These are phyloP conservation scores for Drosophila rubida DNA, from an alignment of 2,888 invertebrate species.

Conservation along the genomic window DNA sequence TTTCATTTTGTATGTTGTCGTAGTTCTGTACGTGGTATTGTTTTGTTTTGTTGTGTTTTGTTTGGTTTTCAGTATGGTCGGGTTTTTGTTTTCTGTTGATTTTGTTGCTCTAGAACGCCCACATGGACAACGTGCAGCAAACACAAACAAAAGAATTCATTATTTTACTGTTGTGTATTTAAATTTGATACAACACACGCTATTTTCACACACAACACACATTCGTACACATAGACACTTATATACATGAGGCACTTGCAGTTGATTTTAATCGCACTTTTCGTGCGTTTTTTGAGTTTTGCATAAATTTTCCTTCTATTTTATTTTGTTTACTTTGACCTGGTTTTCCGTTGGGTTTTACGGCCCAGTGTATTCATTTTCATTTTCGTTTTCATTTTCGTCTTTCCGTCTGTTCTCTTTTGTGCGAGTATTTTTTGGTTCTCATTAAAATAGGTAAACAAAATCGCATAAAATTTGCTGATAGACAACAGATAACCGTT, in stretches of 20 bases:
- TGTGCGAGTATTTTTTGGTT: slow-evolving; percentile 67
- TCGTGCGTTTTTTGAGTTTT: slow-evolving; percentile 76
- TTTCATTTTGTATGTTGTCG: slow-evolving; percentile 10
- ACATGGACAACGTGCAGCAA: slow-evolving; percentile 37
- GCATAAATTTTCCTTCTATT: slow-evolving; percentile 74
- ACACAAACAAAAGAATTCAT: slow-evolving; percentile 79
- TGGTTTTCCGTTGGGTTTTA: slow-evolving; percentile 68
- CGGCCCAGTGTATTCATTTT: slow-evolving; percentile 41
- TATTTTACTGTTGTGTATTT: slow-evolving; percentile 77
- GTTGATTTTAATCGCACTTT: slow-evolving; percentile 67
- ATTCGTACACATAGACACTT: slow-evolving; percentile 18
- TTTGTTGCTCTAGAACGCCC: slow-evolving; percentile 36
- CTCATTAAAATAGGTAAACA: slow-evolving; percentile 79
- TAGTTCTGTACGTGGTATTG: not conserved
- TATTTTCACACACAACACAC: slow-evolving; percentile 62
- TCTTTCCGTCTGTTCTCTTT: slow-evolving; percentile 36
- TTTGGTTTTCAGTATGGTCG: slow-evolving; percentile 20
- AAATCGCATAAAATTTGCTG: slow-evolving; percentile 79
- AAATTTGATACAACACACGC: slow-evolving; percentile 79
- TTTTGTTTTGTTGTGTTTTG: slow-evolving; percentile 5
- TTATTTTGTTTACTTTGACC: slow-evolving; percentile 80
- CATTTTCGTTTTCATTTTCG: slow-evolving; percentile 29
- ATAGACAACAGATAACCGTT: slow-evolving; percentile 79
- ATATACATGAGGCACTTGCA: slow-evolving; percentile 61
- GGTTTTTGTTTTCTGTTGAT: slow-evolving; percentile 36